Evolutionary conservation across 30 jellyfish, hydroid and myxozoan genomes (phyloP).

Genomic region (Cassiopea andromeda): DNA sequence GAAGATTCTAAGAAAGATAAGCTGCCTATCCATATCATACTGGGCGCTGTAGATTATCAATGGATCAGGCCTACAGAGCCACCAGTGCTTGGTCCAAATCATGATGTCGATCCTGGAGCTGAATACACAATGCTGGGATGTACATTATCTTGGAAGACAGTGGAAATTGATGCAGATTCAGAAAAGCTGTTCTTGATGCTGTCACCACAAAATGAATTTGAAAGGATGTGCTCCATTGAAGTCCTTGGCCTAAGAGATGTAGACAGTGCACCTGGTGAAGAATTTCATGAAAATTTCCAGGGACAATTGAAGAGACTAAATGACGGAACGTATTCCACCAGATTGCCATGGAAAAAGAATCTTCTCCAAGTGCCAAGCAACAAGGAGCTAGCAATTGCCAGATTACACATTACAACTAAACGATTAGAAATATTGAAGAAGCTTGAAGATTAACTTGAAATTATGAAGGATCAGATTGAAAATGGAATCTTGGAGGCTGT

Average conservation of each 20-base stretch:
- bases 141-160: conserved; percentile 65
- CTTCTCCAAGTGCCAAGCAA: conserved; percentile 52
- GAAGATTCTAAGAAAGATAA: conserved; percentile 46
- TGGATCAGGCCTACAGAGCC: conserved; percentile 68
- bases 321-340: conserved; percentile 69
- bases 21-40: conserved; percentile 68
- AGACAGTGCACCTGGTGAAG: conserved; percentile 39
- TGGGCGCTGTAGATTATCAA: conserved; percentile 68
- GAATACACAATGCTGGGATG: conserved; percentile 77
- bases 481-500: conserved; percentile 73
- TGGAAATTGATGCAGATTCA: conserved; percentile 23
- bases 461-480: conserved; percentile 70
- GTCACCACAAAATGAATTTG: conserved; percentile 46
- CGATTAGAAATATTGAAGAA: conserved; percentile 46
- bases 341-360: conserved; percentile 62
- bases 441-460: conserved; percentile 65
- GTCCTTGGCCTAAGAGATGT: conserved; percentile 50
- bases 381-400: conserved; percentile 55
- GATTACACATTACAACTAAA: conserved; percentile 67
- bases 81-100: conserved; percentile 71
- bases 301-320: conserved; percentile 31
- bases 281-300: conserved; percentile 58
- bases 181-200: conserved; percentile 29
- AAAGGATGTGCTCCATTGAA: conserved; percentile 43
- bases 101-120: conserved; percentile 73